These are phyloP conservation scores for Apeira syringaria DNA, from an alignment of 2,888 invertebrate genomes.

Conservation along the genomic window DNA sequence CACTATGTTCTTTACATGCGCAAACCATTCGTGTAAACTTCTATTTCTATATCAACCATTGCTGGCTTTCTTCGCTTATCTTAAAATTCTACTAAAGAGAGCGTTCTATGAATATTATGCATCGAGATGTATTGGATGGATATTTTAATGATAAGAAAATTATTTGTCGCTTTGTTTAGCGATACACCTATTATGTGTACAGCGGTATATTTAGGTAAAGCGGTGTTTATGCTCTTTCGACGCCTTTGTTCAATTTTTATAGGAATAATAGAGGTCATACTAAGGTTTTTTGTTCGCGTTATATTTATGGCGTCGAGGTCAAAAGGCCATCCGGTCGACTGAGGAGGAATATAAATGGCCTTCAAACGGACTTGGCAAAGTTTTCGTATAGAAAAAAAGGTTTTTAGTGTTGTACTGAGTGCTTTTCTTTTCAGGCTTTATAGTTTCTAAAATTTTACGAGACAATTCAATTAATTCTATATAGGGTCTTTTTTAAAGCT, in stretches of 20 bases:
- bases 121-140: slow-evolving; percentile 6
- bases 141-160: slow-evolving; percentile 40
- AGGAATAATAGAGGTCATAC: slow-evolving; percentile 26
- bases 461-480: no score
- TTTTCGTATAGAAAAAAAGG: slow-evolving; percentile 14
- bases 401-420: slow-evolving; percentile 11
- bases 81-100: slow-evolving; percentile 6
- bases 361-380: slow-evolving; percentile 20
- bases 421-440: slow-evolving; percentile 14
- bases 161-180: slow-evolving; percentile 53
- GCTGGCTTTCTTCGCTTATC: slow-evolving; percentile 18
- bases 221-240: slow-evolving; percentile 46
- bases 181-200: slow-evolving; percentile 44
- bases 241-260: slow-evolving; percentile 37
- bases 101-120: slow-evolving; percentile 29
- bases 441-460: slow-evolving; percentile 9
- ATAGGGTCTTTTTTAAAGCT: no score
- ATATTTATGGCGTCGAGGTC: slow-evolving; percentile 27
- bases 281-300: slow-evolving; percentile 27
- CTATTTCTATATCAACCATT: slow-evolving; percentile 33
- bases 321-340: slow-evolving; percentile 24
- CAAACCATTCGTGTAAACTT: slow-evolving; percentile 38
- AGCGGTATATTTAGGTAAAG: slow-evolving; percentile 47
- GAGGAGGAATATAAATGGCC: slow-evolving; percentile 18
- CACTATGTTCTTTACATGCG: slow-evolving; percentile 60